These are phyloP conservation scores for Lepidotrigona ventralis DNA, from an alignment of 1,140 invertebrate species.

Conservation along the genomic window DNA sequence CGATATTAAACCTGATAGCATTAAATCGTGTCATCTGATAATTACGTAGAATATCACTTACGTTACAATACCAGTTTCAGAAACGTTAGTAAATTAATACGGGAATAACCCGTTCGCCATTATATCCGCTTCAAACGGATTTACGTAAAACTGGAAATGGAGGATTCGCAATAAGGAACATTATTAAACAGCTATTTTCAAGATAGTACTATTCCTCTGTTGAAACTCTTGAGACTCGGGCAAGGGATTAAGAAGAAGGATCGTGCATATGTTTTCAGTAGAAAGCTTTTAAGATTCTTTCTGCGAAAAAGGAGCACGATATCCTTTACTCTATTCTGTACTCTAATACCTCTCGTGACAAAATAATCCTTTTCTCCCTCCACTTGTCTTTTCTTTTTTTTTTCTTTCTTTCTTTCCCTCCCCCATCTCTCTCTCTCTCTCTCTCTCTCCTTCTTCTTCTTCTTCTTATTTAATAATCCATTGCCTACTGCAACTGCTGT, in stretches of 20 bases:
- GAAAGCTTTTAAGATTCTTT: slow-evolving; percentile 1
- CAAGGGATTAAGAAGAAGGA: not conserved
- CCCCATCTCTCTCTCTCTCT: no score
- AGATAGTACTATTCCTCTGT: not conserved
- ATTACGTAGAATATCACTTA: not conserved
- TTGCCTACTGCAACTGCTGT: slow-evolving; percentile 5
- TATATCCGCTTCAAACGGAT: not conserved
- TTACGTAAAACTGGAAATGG: not conserved
- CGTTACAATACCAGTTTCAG: not conserved
- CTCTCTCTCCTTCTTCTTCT: not conserved
- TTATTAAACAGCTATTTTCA: slow-evolving; percentile 3
- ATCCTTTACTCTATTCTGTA: not conserved
- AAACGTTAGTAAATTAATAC: not conserved
- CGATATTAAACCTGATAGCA: not conserved
- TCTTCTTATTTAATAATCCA: slow-evolving; percentile 26
- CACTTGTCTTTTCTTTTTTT: no score
- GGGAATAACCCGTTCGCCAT: no score
- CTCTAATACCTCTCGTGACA: slow-evolving; percentile 12
- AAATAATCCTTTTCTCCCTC: not conserved
- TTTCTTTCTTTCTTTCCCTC: no score
- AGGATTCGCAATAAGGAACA: not conserved
- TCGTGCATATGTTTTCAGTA: slow-evolving; percentile 15
- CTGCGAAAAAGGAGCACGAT: not conserved
- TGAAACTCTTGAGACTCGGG: not conserved
- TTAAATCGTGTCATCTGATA: slow-evolving; percentile 23